Evolutionary conservation across 2,113 vertebrate species (phyloP).

Genomic region (Podilymbus podiceps): DNA sequence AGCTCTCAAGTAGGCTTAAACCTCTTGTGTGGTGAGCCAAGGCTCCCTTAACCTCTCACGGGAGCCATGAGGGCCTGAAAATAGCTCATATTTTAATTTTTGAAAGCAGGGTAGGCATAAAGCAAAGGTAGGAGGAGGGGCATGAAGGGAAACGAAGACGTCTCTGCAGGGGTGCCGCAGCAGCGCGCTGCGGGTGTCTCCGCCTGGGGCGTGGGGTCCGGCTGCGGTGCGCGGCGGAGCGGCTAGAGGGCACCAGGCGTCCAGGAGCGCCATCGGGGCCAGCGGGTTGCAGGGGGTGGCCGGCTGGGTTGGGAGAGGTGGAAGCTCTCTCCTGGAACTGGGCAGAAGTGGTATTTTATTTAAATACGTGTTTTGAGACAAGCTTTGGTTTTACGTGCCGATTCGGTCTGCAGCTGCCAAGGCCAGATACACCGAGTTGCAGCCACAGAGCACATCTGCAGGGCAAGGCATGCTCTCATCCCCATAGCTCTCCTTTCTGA

Average conservation of each 20-base stretch:
- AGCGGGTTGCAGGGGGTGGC: no score
- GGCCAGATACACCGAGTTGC: rapidly evolving
- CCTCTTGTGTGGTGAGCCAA: background rate
- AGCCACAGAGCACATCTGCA: background rate
- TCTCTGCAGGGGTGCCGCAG: background rate
- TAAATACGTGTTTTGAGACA: background rate
- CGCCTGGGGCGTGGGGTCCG: background rate
- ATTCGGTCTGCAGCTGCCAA: background rate
- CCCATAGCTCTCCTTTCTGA: background rate
- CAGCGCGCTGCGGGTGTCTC: background rate
- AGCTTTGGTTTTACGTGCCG: background rate
- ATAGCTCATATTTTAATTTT: background rate
- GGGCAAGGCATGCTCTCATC: background rate
- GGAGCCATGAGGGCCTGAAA: background rate
- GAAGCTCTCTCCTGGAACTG: background rate
- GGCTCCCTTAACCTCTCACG: background rate
- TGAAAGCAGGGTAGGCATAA: background rate
- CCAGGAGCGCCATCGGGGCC: no score
- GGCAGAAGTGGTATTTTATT: background rate
- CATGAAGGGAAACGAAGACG: background rate
- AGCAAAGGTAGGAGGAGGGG: background rate
- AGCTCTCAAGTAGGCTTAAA: background rate
- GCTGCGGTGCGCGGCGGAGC: background rate
- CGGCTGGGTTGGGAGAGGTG: background rate
- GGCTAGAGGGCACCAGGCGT: background rate